phyloP scores from a whole-genome alignment of 2,888 invertebrate genomes.

The Allophyes oxyacanthae region DNA sequence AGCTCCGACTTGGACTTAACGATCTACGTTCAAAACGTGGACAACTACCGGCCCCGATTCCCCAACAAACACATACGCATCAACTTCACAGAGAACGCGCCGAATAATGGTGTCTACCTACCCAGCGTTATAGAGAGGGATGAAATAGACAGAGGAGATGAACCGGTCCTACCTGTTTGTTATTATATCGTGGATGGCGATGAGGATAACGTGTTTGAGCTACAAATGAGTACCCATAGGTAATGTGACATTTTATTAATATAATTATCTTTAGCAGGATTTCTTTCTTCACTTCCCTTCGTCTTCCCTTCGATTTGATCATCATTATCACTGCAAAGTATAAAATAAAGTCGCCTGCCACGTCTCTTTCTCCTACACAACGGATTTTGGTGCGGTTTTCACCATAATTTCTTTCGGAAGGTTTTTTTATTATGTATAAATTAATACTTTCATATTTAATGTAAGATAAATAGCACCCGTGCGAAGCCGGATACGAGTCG shows the following conservation, averaged over 20 bases:
- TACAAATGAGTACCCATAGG: constrained; percentile 93
- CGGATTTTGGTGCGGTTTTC: no score
- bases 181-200: constrained; percentile 97
- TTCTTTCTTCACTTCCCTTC: background rate
- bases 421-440: no score
- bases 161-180: constrained; percentile 95
- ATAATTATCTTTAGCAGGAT: background rate
- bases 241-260: constrained; percentile 63
- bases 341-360: no score
- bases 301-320: no score
- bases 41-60: constrained; percentile 97
- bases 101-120: constrained; percentile 90
- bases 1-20: constrained; percentile 96
- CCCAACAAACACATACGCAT: constrained; percentile 91
- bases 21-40: constrained; percentile 96
- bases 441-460: no score
- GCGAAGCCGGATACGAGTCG: no score
- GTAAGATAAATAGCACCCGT: no score
- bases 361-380: no score
- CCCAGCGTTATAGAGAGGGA: constrained; percentile 96
- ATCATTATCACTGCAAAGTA: no score
- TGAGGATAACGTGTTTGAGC: constrained; percentile 91
- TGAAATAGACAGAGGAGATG: constrained; percentile 95
- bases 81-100: constrained; percentile 92
- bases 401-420: no score